A percentile compares a stretch with the other conserved stretches of the same genome.
These are phyloP conservation scores for Calephelis nemesis DNA, from an alignment of 1,140 invertebrate species.

Conservation along the genomic window DNA sequence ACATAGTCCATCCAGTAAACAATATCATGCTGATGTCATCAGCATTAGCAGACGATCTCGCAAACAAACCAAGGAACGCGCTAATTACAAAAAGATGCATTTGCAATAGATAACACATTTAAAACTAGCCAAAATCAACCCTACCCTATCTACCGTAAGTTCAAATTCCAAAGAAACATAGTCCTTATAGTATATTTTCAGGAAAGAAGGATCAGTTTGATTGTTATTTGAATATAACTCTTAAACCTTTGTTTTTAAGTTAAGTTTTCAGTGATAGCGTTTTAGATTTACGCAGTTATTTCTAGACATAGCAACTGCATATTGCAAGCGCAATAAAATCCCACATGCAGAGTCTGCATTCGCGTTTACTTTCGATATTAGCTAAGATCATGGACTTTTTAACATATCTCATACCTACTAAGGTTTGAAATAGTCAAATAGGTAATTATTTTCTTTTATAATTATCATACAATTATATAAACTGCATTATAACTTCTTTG, in stretches of 20 bases:
- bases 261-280: neutral
- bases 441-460: no score
- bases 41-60: constrained; percentile 2
- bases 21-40: constrained; percentile 6
- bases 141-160: neutral
- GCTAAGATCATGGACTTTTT: neutral
- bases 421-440: no score
- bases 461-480: no score
- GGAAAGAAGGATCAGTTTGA: neutral
- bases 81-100: constrained; percentile 15
- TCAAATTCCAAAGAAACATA: neutral
- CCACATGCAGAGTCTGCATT: constrained; percentile 1
- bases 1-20: constrained; percentile 4
- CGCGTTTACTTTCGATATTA: neutral
- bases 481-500: no score
- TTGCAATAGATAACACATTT: neutral
- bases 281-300: neutral
- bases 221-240: neutral
- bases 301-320: constrained; percentile 4
- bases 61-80: constrained; percentile 6
- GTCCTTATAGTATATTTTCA: neutral
- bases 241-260: neutral
- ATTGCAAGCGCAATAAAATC: constrained; percentile 3
- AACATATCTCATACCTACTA: no score
- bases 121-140: neutral